Evolutionary conservation across 2,888 invertebrate species (phyloP), one percentile per base, ranked within the genome.

Genomic region (Tuta absoluta): DNA sequence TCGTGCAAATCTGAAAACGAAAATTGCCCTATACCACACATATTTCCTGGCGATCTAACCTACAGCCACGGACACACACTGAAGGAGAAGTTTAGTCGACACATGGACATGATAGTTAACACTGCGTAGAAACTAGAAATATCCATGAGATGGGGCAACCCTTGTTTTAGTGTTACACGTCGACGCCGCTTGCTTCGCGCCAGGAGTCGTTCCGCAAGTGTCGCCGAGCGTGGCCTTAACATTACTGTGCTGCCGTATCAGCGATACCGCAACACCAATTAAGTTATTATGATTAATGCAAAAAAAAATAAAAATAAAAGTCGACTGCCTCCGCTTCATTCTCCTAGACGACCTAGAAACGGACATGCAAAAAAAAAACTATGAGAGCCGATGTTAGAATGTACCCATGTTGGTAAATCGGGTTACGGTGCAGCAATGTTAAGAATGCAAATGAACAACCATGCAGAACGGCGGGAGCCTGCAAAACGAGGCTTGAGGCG

Each of bases 11-110:
- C 91, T 91, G 91, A 91, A 91, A 91, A 91, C 88, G 89, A 91
- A 91, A 91, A 91, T 86, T 89, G 86, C 90, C 91, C 91, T 91
- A 90, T 91, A 91, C 91, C 91, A 91, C 91, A 91, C 91, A 91
- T 89, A 90, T 88, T 87, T 85, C 86, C 85, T 86, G 85, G 84
- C 77, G 77, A 80, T 85, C 88, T 90, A 88, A 78, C 84, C 83
- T 85, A 85, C 75, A 80, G 83, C 82, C 84, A 86, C 84, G 73
- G 81, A 90, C 90, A 90, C 86, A 89, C 89, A 91, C 81, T 85
- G 79, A 86, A 82, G 89, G 86, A 81, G 81, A 84, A 87, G 84
- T 89, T 88, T 80, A 86, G 85, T 87, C 79, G 84, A 85, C 82
- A 91, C 90, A 86, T 89, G 91, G 87, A 90, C 90, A 87, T 86